phyloP scores from a whole-genome alignment of 2,113 vertebrate species.

The Thermophis baileyi region DNA sequence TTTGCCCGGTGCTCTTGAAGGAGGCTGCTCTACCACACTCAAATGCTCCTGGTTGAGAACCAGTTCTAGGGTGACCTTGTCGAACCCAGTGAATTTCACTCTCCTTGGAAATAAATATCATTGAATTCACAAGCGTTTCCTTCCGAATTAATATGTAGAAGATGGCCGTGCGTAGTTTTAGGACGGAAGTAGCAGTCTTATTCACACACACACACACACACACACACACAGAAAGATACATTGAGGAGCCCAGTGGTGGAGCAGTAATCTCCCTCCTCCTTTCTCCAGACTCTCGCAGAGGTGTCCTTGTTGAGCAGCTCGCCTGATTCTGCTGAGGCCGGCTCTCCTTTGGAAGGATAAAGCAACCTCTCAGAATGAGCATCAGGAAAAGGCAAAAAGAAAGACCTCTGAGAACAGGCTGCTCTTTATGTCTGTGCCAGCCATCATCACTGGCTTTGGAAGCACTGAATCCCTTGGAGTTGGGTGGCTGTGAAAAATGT shows the following conservation, averaged over 20 bases:
- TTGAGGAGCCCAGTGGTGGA: neutral
- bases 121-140: neutral
- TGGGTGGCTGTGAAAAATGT: neutral
- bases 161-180: neutral
- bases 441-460: neutral
- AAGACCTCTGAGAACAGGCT: neutral
- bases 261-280: neutral
- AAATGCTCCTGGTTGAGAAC: neutral
- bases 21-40: neutral
- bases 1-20: neutral
- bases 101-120: neutral
- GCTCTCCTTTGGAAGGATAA: neutral
- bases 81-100: neutral
- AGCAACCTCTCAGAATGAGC: neutral
- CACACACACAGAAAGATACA: neutral
- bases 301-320: neutral
- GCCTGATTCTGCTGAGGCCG: neutral
- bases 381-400: neutral
- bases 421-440: neutral
- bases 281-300: neutral
- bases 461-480: neutral
- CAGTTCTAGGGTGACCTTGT: neutral
- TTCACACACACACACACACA: neutral
- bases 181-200: neutral
- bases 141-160: neutral